A percentile compares a stretch with the other conserved stretches of the same genome.
Evolutionary conservation across 1,140 invertebrate genomes (phyloP).

Genomic region (Drosophila tani): DNA sequence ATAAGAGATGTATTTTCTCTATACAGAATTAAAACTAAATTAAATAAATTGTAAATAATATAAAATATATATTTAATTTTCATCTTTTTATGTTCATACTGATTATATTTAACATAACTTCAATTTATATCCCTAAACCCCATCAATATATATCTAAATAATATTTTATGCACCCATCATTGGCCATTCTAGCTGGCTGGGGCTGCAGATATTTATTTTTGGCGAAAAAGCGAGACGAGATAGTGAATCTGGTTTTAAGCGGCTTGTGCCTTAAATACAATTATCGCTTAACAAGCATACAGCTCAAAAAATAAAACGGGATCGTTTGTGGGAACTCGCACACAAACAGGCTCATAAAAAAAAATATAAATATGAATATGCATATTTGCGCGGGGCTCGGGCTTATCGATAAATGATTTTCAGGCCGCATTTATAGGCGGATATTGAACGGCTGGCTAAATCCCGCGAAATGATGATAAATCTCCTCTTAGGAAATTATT

Average conservation of each 20-base stretch:
- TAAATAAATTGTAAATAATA: neutral
- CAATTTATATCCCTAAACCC: too few relatives aligned
- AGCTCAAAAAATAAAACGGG: conserved; percentile 12
- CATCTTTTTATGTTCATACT: too few relatives aligned
- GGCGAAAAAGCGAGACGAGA: neutral
- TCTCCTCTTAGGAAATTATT: conserved; percentile 6
- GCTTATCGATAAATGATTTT: conserved; percentile 44
- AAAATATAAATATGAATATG: conserved; percentile 9
- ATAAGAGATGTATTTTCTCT: too few relatives aligned
- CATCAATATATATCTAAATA: neutral
- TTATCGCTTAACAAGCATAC: conserved; percentile 41
- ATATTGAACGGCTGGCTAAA: conserved; percentile 39
- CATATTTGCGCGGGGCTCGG: conserved; percentile 26
- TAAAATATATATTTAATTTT: neutral
- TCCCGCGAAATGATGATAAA: conserved; percentile 38
- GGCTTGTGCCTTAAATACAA: conserved; percentile 50
- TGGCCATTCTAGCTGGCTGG: too few relatives aligned
- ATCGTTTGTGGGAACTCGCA: conserved; percentile 8
- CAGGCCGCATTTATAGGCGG: conserved; percentile 32
- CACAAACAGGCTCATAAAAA: neutral
- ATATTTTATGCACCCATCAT: neutral
- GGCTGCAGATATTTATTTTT: conserved; percentile 16
- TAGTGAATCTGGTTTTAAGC: conserved; percentile 27
- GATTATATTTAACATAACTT: too few relatives aligned
- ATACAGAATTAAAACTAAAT: neutral